Evolutionary conservation across 2,113 vertebrate genomes (phyloP).

Genomic region (Ceyx margarethae): DNA sequence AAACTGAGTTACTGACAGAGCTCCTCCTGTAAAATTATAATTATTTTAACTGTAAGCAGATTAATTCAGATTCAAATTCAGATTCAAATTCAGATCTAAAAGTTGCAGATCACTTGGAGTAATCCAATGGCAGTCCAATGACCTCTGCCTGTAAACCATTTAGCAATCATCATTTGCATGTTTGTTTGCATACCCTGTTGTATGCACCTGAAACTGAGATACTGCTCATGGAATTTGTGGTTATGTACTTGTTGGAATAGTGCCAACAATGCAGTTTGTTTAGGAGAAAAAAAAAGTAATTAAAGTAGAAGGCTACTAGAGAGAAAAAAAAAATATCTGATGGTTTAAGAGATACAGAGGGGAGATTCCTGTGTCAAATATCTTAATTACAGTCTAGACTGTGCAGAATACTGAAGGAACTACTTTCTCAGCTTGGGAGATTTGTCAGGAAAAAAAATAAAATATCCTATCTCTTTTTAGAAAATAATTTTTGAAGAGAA

Average conservation of each 20-base stretch:
- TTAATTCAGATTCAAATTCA: background rate
- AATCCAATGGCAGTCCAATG: background rate
- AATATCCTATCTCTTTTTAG: background rate
- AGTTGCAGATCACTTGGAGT: background rate
- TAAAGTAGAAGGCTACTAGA: background rate
- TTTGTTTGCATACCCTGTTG: background rate
- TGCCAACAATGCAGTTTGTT: background rate
- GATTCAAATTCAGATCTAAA: background rate
- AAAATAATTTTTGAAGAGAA: background rate
- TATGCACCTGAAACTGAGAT: background rate
- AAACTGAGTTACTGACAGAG: background rate
- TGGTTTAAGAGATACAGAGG: background rate
- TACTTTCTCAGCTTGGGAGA: background rate
- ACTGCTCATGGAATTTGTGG: background rate
- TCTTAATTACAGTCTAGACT: background rate
- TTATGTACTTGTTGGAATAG: background rate
- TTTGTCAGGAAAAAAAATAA: background rate
- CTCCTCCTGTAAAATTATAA: background rate
- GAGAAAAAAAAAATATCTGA: background rate
- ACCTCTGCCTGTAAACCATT: background rate
- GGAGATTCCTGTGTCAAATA: background rate
- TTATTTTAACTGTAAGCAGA: background rate
- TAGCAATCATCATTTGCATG: background rate
- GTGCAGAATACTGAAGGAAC: background rate
- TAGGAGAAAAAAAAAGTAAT: background rate